Evolutionary conservation across 2,113 vertebrate genomes (phyloP).

Genomic region (Pholis gunnellus): DNA sequence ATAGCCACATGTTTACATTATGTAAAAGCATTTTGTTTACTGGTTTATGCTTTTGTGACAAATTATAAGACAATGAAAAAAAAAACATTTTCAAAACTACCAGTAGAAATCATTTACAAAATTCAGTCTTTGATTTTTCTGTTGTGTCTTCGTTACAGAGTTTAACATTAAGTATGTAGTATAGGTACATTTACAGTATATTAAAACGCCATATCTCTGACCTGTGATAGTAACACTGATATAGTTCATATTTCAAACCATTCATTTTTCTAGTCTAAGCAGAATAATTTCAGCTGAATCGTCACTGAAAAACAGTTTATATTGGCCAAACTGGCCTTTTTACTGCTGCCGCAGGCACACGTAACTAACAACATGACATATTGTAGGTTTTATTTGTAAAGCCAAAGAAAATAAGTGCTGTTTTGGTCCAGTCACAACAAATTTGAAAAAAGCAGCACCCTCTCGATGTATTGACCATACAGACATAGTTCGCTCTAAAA

Average conservation of each 20-base stretch:
- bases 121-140: conserved; percentile 56
- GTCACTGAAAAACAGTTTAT: conserved; percentile 43
- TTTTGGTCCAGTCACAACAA: conserved; percentile 66
- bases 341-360: conserved; percentile 56
- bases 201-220: conserved; percentile 63
- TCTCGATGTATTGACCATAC: background rate
- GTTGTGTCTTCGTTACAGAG: conserved; percentile 62
- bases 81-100: conserved; percentile 68
- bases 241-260: conserved; percentile 65
- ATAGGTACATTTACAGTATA: conserved; percentile 71
- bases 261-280: conserved; percentile 65
- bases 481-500: background rate
- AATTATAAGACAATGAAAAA: conserved; percentile 69
- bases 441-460: conserved; percentile 42
- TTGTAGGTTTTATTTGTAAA: conserved; percentile 58
- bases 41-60: conserved; percentile 35
- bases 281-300: conserved; percentile 54
- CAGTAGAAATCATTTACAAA: conserved; percentile 77
- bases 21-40: conserved; percentile 41
- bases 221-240: conserved; percentile 66
- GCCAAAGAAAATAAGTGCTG: conserved; percentile 48
- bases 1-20: conserved; percentile 40
- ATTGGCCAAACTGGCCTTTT: conserved; percentile 35
- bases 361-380: conserved; percentile 58
- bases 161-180: conserved; percentile 69